phyloP scores from a whole-genome alignment of 2,888 invertebrate genomes.

The Octodonta nipae region DNA sequence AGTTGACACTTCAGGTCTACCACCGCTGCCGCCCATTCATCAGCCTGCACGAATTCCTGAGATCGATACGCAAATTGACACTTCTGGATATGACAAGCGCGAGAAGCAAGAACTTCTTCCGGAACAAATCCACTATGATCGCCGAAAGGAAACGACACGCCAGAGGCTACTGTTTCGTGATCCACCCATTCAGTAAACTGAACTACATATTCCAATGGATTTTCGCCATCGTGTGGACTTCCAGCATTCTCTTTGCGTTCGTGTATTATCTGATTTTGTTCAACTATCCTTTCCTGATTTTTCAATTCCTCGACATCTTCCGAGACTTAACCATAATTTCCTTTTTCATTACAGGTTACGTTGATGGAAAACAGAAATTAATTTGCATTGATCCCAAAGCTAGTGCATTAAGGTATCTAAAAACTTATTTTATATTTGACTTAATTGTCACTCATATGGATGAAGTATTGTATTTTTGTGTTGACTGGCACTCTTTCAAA shows the following conservation, averaged over 20 bases:
- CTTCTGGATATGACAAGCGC: constrained; percentile 4
- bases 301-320: constrained; percentile 5
- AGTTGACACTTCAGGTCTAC: background rate
- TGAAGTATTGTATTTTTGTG: too few species aligned
- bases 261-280: constrained; percentile 3
- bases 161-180: constrained; percentile 11
- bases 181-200: constrained; percentile 19
- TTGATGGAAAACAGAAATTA: constrained; percentile 10
- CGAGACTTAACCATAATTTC: constrained; percentile 3
- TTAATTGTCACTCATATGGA: too few species aligned
- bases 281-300: too few species aligned
- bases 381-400: constrained; percentile 12
- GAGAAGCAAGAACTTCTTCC: constrained; percentile 11
- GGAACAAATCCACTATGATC: constrained; percentile 14
- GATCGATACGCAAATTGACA: constrained; percentile 3
- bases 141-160: constrained; percentile 14
- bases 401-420: constrained; percentile 12
- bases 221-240: constrained; percentile 12
- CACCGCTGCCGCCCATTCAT: constrained; percentile 7
- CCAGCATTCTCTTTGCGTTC: background rate
- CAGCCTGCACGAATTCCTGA: too few species aligned
- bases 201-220: constrained; percentile 10
- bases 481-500: too few species aligned
- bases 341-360: constrained; percentile 14
- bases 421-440: constrained; percentile 15